These are phyloP conservation scores for Grantiella picta DNA, from an alignment of 2,113 vertebrate genomes.

Conservation along the genomic window DNA sequence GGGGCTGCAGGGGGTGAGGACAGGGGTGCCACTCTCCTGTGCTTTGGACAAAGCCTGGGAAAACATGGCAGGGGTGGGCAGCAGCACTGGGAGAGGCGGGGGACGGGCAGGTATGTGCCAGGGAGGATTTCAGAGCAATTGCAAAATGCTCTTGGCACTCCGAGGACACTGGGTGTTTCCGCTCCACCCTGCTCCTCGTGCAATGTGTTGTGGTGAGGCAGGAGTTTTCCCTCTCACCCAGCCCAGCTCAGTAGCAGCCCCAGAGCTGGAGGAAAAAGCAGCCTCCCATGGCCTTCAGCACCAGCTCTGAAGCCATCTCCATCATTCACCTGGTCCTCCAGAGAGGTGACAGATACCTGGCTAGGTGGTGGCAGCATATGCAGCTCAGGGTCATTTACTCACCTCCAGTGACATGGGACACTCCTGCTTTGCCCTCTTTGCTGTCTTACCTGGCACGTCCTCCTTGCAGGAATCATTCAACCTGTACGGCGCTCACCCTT, in stretches of 20 bases:
- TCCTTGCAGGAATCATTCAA: constrained; percentile 79
- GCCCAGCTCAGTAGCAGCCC: not conserved
- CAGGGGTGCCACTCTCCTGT: not conserved
- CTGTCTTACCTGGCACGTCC: not conserved
- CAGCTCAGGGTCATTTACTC: not conserved
- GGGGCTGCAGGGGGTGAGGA: not conserved
- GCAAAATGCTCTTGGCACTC: constrained; percentile 10
- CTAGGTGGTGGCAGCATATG: not conserved
- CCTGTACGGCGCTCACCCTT: constrained; percentile 87
- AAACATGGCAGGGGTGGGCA: not conserved
- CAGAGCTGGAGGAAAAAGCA: not conserved
- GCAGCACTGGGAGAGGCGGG: not conserved
- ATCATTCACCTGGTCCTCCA: not conserved
- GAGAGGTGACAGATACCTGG: not conserved
- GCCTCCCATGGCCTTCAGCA: not conserved
- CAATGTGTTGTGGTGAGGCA: not conserved
- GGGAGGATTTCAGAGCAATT: constrained; percentile 33
- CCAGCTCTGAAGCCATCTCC: not conserved
- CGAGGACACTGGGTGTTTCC: not conserved
- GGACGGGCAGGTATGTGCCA: not conserved
- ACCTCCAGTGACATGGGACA: rapidly evolving
- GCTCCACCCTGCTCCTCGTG: not conserved
- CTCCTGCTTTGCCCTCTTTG: not conserved
- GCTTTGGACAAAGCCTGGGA: not conserved
- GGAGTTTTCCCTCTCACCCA: not conserved